Evolutionary conservation across 2,888 invertebrate species (phyloP), one percentile per base, ranked within the genome.

Genomic region (Hyles lineata): DNA sequence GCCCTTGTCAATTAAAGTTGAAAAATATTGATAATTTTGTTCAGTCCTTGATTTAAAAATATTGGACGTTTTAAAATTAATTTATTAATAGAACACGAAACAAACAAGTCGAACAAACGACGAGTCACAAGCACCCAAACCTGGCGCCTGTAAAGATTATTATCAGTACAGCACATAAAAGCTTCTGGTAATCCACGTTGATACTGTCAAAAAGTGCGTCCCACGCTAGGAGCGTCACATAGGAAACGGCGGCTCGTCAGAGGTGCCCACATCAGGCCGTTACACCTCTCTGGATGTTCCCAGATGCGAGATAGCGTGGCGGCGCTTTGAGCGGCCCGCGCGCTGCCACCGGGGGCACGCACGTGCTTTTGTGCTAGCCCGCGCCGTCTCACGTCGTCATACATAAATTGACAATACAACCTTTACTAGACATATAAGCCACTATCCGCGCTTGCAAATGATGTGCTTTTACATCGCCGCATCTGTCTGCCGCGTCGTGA

Each of bases 221-320:
- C 92, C 89, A 93, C 93, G 91, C 90, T 74, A 71, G 43, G 78
- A 74, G 83, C 87, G 86, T 88, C 89, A 88, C 83, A 85, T 86
- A 83, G 82, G 85, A 83, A 85, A 81, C 83, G 90, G 83, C 93
- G 93, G 92, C 87, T 87, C 85, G 82, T 90, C 88, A 89, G 91
- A 90, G 92, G 91, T 90, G 91, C 93, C 91, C 91, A 92, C 91
- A 89, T 86, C 82, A 85, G 85, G 88, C 90, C 89, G 91, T 93
- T 93, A 93, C 93, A 92, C 92, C 90, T 90, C 87, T 87, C 83
- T 85, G 88, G 88, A 87, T 83, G 88, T 87, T 89, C 82, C 84
- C 84, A 88, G 90, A 90, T 90, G 83, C 72, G 76, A 83, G 89
- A 90, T 90, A 90, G 83, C 84, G 77, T 73, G 80, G 78, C 79